Conservation (phyloP, 2,797 vertebrate species). For the Zenarchopterus dispar region DNA sequence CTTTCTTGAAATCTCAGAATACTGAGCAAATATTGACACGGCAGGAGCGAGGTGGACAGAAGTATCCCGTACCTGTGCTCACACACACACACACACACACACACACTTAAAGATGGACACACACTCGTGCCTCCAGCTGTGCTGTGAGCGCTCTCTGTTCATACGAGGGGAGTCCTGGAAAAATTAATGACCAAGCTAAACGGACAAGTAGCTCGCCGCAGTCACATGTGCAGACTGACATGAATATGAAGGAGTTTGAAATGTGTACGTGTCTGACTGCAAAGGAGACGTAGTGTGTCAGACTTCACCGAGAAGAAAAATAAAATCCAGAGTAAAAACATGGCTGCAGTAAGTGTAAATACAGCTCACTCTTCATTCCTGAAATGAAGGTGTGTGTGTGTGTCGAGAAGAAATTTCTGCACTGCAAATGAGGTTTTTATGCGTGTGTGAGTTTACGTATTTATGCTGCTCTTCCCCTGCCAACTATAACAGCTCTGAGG, state of each 20-base stretch:
- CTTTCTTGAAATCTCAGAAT: slow-evolving; percentile 81
- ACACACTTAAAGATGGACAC: slow-evolving; percentile 8
- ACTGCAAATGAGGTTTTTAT: slow-evolving; percentile 46
- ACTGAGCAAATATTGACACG: slow-evolving; percentile 81
- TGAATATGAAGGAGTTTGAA: slow-evolving; percentile 38
- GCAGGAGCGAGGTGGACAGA: slow-evolving; percentile 60
- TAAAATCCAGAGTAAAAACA: slow-evolving; percentile 24
- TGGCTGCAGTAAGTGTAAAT: slow-evolving; percentile 28
- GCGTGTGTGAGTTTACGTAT: slow-evolving; percentile 44
- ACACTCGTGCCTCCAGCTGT: slow-evolving; percentile 33
- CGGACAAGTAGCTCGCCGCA: slow-evolving; percentile 41
- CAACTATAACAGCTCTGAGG: slow-evolving; percentile 81
- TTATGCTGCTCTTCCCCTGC: slow-evolving; percentile 70
- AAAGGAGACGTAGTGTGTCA: slow-evolving; percentile 1
- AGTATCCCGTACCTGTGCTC: slow-evolving; percentile 71
- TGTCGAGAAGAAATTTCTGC: slow-evolving; percentile 43
- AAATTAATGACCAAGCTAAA: slow-evolving; percentile 66
- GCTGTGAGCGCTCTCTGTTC: slow-evolving; percentile 75
- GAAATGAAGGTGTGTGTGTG: slow-evolving; percentile 49
- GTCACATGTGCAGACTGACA: slow-evolving; percentile 36
- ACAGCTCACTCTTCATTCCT: slow-evolving; percentile 43
- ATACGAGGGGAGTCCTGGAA: slow-evolving; percentile 64
- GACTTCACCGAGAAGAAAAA: slow-evolving; percentile 16
- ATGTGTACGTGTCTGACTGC: background rate
- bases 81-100: slow-evolving; percentile 24